A percentile compares a stretch with the other conserved stretches of the same genome.
Evolutionary conservation across 2,113 vertebrate genomes (phyloP).

Genomic region (Ammospiza nelsoni): DNA sequence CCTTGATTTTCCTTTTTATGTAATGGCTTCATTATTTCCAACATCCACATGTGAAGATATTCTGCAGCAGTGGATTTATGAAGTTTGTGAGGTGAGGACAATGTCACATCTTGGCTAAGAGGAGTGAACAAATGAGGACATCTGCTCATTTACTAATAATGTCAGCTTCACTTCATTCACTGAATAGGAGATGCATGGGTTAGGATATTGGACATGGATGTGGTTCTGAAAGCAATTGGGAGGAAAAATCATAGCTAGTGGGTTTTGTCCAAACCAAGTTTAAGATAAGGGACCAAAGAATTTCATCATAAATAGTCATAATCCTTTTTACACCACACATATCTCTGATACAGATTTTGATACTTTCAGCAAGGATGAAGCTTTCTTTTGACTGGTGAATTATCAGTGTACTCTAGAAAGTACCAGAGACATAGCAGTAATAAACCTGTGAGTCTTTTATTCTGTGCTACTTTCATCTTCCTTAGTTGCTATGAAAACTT

Average conservation of each 20-base stretch:
- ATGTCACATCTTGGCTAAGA: neutral
- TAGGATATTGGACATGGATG: neutral
- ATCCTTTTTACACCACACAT: neutral
- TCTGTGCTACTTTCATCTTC: neutral
- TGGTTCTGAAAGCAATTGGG: neutral
- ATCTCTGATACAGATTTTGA: neutral
- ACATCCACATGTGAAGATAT: neutral
- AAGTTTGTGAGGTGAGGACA: neutral
- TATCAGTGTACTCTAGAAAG: neutral
- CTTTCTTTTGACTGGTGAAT: neutral
- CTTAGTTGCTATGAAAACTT: neutral
- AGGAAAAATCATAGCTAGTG: neutral
- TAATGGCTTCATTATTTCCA: neutral
- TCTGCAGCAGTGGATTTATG: neutral
- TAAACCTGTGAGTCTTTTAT: neutral
- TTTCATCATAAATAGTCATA: neutral
- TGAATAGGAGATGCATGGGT: neutral
- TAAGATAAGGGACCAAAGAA: neutral
- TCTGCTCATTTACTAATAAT: neutral
- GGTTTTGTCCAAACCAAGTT: neutral
- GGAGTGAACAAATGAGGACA: neutral
- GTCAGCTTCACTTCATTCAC: neutral
- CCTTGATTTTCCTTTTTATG: neutral
- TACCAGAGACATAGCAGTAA: neutral
- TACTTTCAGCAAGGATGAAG: neutral